These are phyloP conservation scores for Ivindomyrus marchei DNA, from an alignment of 2,113 vertebrate genomes.

Conservation along the genomic window DNA sequence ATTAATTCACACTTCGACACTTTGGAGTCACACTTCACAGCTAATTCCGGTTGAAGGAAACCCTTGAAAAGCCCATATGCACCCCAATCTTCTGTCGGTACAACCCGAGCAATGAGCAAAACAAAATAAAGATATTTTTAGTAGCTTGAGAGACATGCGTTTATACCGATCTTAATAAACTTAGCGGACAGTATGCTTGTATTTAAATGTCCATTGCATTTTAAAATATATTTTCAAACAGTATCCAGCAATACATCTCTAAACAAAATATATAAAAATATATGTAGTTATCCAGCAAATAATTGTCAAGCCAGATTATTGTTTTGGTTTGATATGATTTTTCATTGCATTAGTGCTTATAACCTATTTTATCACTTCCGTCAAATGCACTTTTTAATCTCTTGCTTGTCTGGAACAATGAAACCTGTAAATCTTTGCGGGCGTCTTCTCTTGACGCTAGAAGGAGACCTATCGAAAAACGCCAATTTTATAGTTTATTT, in stretches of 20 bases:
- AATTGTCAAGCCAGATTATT: neutral
- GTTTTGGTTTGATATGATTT: neutral
- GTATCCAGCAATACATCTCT: neutral
- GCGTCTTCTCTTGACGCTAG: neutral
- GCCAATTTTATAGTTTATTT: neutral
- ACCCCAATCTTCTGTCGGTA: conserved; percentile 73
- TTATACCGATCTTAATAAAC: neutral
- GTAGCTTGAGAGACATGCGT: neutral
- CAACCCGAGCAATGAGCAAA: conserved; percentile 48
- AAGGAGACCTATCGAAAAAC: neutral
- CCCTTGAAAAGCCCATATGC: conserved; percentile 56
- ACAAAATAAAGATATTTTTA: neutral
- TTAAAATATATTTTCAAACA: neutral
- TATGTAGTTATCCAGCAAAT: neutral
- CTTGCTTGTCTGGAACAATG: neutral
- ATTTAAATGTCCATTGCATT: neutral
- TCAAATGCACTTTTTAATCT: neutral
- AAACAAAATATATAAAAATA: neutral
- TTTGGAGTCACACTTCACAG: conserved; percentile 65
- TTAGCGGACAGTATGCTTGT: neutral
- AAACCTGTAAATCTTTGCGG: neutral
- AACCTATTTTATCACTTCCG: neutral
- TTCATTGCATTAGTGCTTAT: neutral
- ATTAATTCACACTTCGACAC: conserved; percentile 61
- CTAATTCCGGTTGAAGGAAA: conserved; percentile 70